Evolutionary conservation across 2,888 invertebrate species (phyloP).

Genomic region (Campopleginae sp.): DNA sequence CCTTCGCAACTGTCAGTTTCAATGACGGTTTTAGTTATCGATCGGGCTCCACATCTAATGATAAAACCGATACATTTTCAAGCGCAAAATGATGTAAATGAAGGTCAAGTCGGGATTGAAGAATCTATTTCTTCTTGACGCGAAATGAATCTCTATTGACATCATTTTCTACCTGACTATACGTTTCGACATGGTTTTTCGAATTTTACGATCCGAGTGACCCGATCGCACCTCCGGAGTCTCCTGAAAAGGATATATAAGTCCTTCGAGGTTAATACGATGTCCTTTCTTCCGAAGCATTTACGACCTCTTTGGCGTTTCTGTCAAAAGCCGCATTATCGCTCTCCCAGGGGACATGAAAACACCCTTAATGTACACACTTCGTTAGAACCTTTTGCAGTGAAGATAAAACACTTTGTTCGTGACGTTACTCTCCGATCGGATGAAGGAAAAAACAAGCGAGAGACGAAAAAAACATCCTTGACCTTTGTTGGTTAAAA

Average conservation of each 20-base stretch:
- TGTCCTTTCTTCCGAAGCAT: slow-evolving; percentile 2
- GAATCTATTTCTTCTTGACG: background rate
- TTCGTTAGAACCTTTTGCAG: slow-evolving; percentile 15
- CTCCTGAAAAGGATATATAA: slow-evolving; percentile 5
- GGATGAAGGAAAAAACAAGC: slow-evolving; percentile 4
- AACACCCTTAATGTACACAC: slow-evolving; percentile 4
- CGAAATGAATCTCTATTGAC: slow-evolving; percentile 4
- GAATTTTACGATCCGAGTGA: background rate
- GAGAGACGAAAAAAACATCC: background rate
- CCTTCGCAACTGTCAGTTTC: background rate
- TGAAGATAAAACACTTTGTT: slow-evolving; percentile 19
- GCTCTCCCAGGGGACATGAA: slow-evolving; percentile 14
- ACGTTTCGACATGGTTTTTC: slow-evolving; percentile 1
- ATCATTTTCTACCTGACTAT: slow-evolving; percentile 8
- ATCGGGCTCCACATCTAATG: background rate
- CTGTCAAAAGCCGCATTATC: slow-evolving; percentile 25
- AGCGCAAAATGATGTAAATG: background rate
- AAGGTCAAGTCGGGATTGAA: background rate
- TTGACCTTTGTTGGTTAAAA: background rate
- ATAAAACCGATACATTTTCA: background rate
- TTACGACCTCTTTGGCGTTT: slow-evolving; percentile 13
- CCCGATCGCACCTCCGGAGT: background rate
- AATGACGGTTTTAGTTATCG: background rate
- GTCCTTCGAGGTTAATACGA: slow-evolving; percentile 18
- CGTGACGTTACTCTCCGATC: slow-evolving; percentile 20